phyloP scores from a whole-genome alignment of 2,888 invertebrate species.

The Drosophila differens region DNA sequence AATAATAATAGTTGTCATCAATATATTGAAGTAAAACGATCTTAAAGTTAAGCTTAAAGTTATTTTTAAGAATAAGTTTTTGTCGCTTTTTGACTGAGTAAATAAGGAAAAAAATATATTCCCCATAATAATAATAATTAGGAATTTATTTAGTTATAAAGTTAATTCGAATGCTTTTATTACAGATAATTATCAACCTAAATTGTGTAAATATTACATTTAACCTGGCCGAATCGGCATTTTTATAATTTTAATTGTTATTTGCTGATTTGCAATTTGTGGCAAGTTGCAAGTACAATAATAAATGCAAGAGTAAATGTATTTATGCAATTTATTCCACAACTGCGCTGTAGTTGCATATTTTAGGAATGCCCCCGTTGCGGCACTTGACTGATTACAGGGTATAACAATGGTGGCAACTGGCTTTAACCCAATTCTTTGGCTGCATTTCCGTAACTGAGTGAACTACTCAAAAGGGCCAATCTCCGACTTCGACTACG shows the following conservation, averaged over 20 bases:
- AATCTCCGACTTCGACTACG: constrained; percentile 17
- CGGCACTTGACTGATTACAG: constrained; percentile 15
- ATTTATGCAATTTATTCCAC: not conserved
- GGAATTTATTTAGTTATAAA: not conserved
- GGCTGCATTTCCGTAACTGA: constrained; percentile 55
- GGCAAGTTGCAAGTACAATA: too few relatives aligned
- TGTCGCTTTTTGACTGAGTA: not conserved
- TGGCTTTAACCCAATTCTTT: constrained; percentile 72
- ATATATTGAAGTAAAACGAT: too few relatives aligned
- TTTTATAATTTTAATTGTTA: not conserved
- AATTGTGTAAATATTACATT: not conserved
- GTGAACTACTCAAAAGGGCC: constrained; percentile 54
- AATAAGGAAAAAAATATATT: not conserved
- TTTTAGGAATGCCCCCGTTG: not conserved
- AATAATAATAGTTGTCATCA: not conserved
- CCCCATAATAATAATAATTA: not conserved
- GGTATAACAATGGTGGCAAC: constrained; percentile 51
- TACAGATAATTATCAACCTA: not conserved
- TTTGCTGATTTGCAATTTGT: not conserved
- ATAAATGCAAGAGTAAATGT: not conserved
- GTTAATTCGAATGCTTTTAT: not conserved
- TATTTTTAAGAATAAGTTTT: not conserved
- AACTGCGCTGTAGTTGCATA: not conserved
- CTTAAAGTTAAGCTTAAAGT: not conserved
- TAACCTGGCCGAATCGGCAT: not conserved